Percentiles rank a stretch among this genome's conserved stretches.
phyloP scores from a whole-genome alignment of 2,797 vertebrate species.

The Pygocentrus nattereri region DNA sequence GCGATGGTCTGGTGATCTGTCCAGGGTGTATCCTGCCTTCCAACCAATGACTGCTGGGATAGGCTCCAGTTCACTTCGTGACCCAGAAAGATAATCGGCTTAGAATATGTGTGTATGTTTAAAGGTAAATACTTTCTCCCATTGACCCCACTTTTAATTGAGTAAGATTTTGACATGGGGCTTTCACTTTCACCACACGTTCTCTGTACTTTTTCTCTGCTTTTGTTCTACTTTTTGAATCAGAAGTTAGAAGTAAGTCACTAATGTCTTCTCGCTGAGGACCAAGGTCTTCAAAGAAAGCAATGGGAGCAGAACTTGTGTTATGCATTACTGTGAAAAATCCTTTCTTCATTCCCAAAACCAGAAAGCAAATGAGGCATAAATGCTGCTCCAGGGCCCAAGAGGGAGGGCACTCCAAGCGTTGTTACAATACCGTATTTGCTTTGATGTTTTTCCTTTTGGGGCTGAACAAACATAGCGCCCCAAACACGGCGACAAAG shows the following conservation, averaged over 20 bases:
- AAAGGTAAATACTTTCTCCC: too few species aligned
- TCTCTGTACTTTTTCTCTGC: too few species aligned
- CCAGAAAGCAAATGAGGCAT: background rate
- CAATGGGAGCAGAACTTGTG: background rate
- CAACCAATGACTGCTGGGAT: too few species aligned
- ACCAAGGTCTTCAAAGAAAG: background rate
- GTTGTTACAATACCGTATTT: too few species aligned
- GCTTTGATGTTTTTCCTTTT: constrained; percentile 8
- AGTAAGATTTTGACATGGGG: too few species aligned
- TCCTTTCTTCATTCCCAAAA: background rate
- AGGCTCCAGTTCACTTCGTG: too few species aligned
- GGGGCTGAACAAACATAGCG: background rate
- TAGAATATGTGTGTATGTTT: too few species aligned
- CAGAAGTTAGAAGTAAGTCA: background rate
- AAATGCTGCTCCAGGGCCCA: background rate
- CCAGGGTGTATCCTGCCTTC: too few species aligned
- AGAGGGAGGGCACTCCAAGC: background rate
- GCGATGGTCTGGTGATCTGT: too few species aligned
- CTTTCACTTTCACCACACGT: too few species aligned
- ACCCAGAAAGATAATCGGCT: too few species aligned
- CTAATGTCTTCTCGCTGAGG: background rate
- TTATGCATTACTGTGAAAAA: background rate
- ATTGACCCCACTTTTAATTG: too few species aligned
- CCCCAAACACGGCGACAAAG: constrained; percentile 1
- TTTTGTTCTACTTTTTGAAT: background rate